Percentiles rank a stretch among this genome's conserved stretches.
Conservation (phyloP, 2,888 invertebrate species). For the Troglohyphantes excavatus region DNA sequence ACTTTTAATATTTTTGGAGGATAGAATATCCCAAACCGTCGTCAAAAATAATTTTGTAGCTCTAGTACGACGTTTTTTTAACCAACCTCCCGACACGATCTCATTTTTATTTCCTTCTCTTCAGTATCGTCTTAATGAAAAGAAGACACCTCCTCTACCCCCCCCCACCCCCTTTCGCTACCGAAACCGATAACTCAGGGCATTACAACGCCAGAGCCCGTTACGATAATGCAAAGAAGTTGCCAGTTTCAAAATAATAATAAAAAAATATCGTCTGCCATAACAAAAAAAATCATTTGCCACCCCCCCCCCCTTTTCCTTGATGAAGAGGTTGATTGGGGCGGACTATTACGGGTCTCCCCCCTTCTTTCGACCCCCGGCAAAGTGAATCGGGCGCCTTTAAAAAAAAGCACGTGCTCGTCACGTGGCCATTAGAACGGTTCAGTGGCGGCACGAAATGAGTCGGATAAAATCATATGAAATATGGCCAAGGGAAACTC, state of each 20-base stretch:
- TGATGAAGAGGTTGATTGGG: conserved; percentile 72
- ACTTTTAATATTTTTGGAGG: no score
- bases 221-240: conserved; percentile 61
- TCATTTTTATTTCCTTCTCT: background rate
- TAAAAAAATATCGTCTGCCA: conserved; percentile 1
- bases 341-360: conserved; percentile 17
- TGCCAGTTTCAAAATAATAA: conserved; percentile 27
- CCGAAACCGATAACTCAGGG: conserved; percentile 56
- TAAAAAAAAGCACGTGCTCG: conserved; percentile 66
- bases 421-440: conserved; percentile 76
- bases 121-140: conserved; percentile 44
- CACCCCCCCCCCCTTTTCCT: conserved; percentile 19
- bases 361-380: no score
- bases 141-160: conserved; percentile 27
- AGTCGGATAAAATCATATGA: conserved; percentile 78
- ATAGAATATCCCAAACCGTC: no score
- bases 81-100: background rate
- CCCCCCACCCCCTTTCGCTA: conserved; percentile 4
- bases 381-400: conserved; percentile 22
- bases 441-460: conserved; percentile 73
- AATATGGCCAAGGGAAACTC: conserved; percentile 74
- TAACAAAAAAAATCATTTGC: background rate
- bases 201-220: no score
- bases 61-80: background rate
- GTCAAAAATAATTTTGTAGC: background rate